Percentiles rank a stretch among this genome's conserved stretches.
phyloP scores from a whole-genome alignment of 2,888 invertebrate species.

The Conus canariensis region DNA sequence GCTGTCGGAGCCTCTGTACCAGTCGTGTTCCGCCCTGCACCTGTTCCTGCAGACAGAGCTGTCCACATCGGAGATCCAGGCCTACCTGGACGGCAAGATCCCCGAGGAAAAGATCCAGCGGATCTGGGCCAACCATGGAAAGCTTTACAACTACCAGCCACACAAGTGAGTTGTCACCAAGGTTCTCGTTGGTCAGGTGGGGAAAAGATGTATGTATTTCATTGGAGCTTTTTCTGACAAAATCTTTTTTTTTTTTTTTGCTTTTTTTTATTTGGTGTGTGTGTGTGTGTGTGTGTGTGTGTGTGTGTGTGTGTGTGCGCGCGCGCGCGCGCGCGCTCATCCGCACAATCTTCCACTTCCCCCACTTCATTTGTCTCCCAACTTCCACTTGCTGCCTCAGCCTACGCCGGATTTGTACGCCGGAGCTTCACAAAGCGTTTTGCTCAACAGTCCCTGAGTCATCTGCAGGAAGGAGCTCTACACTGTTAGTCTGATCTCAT shows the following conservation, averaged over 20 bases:
- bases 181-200: background rate
- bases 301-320: background rate
- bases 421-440: too few species aligned
- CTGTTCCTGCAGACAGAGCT: constrained; percentile 69
- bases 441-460: too few species aligned
- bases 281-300: background rate
- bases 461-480: too few species aligned
- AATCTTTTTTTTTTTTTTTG: background rate
- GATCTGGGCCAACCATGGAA: constrained; percentile 56
- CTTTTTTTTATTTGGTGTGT: background rate
- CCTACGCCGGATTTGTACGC: too few species aligned
- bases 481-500: too few species aligned
- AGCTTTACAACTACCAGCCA: constrained; percentile 36
- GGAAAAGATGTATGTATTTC: background rate
- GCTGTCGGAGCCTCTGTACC: constrained; percentile 56
- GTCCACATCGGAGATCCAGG: constrained; percentile 60
- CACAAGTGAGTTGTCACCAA: constrained; percentile 40
- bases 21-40: constrained; percentile 67
- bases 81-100: constrained; percentile 61
- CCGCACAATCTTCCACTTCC: too few species aligned
- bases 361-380: too few species aligned
- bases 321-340: too few species aligned
- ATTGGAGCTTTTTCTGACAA: too few species aligned
- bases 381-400: too few species aligned
- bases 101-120: constrained; percentile 52